These are phyloP conservation scores for Prolemur simus DNA, from an alignment of 2,113 vertebrate species.

Conservation along the genomic window DNA sequence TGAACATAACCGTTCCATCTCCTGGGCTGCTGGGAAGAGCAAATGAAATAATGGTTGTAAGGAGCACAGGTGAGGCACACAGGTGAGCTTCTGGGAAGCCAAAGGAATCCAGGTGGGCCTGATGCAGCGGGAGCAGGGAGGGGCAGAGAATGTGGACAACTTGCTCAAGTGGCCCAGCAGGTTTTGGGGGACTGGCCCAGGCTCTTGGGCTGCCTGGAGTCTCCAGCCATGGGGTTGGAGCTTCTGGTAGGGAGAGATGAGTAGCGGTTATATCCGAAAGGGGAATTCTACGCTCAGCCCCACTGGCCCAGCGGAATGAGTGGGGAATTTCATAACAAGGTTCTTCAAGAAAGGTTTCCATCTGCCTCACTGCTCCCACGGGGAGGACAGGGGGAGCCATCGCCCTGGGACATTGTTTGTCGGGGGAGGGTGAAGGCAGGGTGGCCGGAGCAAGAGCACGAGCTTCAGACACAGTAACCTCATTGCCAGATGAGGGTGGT, in stretches of 20 bases:
- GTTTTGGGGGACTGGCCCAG: neutral
- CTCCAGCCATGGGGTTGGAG: neutral
- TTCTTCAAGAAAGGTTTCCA: neutral
- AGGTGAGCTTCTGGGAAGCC: neutral
- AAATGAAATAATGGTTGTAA: neutral
- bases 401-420: neutral
- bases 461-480: neutral
- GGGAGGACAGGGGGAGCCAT: neutral
- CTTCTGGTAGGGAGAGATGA: neutral
- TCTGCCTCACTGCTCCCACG: rapidly evolving
- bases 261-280: neutral
- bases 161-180: neutral
- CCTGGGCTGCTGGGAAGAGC: neutral
- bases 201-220: neutral
- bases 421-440: neutral
- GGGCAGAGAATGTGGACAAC: rapidly evolving
- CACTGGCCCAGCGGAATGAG: neutral
- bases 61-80: neutral
- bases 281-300: neutral
- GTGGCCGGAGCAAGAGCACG: neutral
- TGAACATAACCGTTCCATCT: neutral
- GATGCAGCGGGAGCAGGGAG: neutral
- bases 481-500: rapidly evolving
- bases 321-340: neutral
- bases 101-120: neutral